Evolutionary conservation across 1,140 invertebrate genomes (phyloP).

Genomic region (Cephus cinctus): DNA sequence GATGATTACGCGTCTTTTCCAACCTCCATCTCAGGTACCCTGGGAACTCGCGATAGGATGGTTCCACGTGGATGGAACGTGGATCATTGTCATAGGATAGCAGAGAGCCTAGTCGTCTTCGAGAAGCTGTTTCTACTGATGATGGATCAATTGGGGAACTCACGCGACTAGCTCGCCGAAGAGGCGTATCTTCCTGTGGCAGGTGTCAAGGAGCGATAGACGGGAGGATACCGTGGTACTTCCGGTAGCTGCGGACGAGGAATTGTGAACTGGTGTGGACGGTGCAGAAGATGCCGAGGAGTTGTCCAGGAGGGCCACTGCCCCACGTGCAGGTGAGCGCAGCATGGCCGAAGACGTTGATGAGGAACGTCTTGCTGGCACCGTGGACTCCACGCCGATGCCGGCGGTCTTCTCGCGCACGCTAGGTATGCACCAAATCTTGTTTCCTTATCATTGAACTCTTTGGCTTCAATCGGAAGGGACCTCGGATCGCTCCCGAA

Average conservation of each 20-base stretch:
- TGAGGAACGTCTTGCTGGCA: constrained; percentile 27
- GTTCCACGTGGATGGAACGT: too few relatives aligned
- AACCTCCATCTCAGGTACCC: too few relatives aligned
- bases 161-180: constrained; percentile 70
- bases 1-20: too few relatives aligned
- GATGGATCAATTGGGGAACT: too few relatives aligned
- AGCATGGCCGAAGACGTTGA: constrained; percentile 32
- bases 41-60: too few relatives aligned
- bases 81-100: too few relatives aligned
- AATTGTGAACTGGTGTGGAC: constrained; percentile 41
- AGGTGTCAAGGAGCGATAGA: constrained; percentile 67
- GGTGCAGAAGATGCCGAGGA: constrained; percentile 44
- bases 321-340: constrained; percentile 45
- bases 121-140: too few relatives aligned
- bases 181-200: constrained; percentile 69
- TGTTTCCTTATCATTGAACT: constrained; percentile 26
- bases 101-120: too few relatives aligned
- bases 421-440: constrained; percentile 41
- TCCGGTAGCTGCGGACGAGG: constrained; percentile 24
- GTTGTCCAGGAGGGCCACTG: constrained; percentile 29
- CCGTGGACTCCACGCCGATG: constrained; percentile 29
- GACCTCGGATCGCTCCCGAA: too few relatives aligned
- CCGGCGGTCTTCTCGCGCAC: constrained; percentile 32
- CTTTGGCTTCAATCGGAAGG: not conserved
- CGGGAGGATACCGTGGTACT: constrained; percentile 46